Evolutionary conservation across 2,113 vertebrate genomes (phyloP).

Genomic region (Thermophis baileyi): DNA sequence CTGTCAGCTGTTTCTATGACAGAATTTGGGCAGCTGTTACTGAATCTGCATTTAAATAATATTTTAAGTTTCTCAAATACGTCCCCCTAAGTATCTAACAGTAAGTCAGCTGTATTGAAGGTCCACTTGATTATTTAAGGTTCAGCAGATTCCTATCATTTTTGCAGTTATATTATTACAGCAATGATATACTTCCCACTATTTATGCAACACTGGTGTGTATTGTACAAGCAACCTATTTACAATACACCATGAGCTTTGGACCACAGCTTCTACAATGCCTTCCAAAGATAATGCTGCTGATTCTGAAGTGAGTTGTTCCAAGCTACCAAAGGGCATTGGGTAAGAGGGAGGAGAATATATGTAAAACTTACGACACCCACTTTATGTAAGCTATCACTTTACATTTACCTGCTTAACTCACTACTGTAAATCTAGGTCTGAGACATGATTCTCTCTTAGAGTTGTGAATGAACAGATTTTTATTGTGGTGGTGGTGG

Average conservation of each 20-base stretch:
- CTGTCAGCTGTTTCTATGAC: constrained; percentile 57
- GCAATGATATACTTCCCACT: neutral
- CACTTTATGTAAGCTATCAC: neutral
- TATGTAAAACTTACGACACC: neutral
- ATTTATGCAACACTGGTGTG: neutral
- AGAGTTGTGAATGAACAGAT: neutral
- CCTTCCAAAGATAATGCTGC: neutral
- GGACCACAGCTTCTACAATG: neutral
- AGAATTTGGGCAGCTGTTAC: constrained; percentile 55
- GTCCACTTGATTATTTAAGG: neutral
- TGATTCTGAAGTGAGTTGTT: neutral
- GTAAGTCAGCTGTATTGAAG: constrained; percentile 46
- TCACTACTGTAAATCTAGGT: neutral
- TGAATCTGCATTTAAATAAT: constrained; percentile 64
- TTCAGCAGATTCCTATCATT: neutral
- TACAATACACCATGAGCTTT: neutral
- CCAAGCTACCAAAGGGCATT: neutral
- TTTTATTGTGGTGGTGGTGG: neutral
- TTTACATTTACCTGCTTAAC: neutral
- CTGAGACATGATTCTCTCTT: neutral
- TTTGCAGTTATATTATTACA: neutral
- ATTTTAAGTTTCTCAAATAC: constrained; percentile 62
- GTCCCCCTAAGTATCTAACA: constrained; percentile 57
- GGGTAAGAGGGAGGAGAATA: neutral
- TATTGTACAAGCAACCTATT: neutral